These are phyloP conservation scores for Drosophila tristis DNA, from an alignment of 1,140 invertebrate species.

Conservation along the genomic window DNA sequence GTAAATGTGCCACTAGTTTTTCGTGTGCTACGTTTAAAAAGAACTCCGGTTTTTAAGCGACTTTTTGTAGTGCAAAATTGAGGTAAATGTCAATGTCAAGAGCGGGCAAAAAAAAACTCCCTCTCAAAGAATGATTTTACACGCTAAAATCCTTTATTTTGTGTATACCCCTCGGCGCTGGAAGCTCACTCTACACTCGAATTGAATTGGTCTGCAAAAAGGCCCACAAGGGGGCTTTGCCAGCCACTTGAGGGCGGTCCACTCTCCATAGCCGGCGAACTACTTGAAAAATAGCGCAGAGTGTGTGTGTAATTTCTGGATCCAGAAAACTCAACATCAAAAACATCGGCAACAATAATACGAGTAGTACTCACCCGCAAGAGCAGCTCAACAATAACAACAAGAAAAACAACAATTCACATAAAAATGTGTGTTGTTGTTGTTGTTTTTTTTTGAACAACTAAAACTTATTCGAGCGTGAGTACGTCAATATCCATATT, in stretches of 20 bases:
- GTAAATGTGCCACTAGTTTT: too few relatives aligned
- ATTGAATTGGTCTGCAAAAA: slow-evolving; percentile 46
- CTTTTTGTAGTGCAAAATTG: too few relatives aligned
- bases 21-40: too few relatives aligned
- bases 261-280: slow-evolving; percentile 21
- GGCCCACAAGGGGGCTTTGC: slow-evolving; percentile 41
- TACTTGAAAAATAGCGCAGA: slow-evolving; percentile 45
- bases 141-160: slow-evolving; percentile 8
- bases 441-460: slow-evolving; percentile 41
- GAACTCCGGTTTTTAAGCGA: too few relatives aligned
- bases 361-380: neutral
- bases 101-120: too few relatives aligned
- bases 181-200: slow-evolving; percentile 3
- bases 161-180: neutral
- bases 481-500: slow-evolving; percentile 59
- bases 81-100: too few relatives aligned
- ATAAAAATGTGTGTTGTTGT: slow-evolving; percentile 39
- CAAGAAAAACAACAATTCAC: slow-evolving; percentile 21
- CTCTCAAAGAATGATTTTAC: neutral
- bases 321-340: slow-evolving; percentile 18
- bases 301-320: slow-evolving; percentile 42
- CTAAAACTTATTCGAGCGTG: slow-evolving; percentile 58
- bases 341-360: slow-evolving; percentile 17
- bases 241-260: slow-evolving; percentile 27
- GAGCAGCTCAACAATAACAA: slow-evolving; percentile 14